These are phyloP conservation scores for Cheilosia pagana DNA, from an alignment of 2,888 invertebrate species.

Conservation along the genomic window DNA sequence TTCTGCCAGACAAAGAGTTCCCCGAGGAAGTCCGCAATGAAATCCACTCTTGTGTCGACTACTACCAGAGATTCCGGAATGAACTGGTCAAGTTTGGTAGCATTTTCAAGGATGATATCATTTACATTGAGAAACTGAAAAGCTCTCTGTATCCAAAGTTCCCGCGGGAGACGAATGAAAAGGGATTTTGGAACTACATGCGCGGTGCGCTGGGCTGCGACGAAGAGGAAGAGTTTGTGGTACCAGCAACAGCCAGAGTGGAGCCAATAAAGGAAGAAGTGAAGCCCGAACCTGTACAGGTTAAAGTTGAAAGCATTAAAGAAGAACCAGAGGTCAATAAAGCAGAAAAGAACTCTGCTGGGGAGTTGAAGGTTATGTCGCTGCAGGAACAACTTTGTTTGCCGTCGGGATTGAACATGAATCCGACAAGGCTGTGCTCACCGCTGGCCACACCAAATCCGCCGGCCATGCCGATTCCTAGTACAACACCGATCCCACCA, in stretches of 20 bases:
- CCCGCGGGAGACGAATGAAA: conserved; percentile 91
- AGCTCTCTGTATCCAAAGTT: conserved; percentile 91
- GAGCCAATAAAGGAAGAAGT: conserved; percentile 78
- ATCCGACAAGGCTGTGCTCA: conserved; percentile 82
- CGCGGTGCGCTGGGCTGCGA: conserved; percentile 90
- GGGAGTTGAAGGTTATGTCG: conserved; percentile 81
- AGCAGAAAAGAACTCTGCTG: conserved; percentile 78
- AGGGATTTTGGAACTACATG: conserved; percentile 91
- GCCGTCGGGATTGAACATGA: conserved; percentile 83
- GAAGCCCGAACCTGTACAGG: conserved; percentile 72
- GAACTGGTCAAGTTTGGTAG: conserved; percentile 88
- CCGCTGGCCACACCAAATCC: conserved; percentile 81
- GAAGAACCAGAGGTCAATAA: conserved; percentile 77
- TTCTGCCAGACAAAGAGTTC: conserved; percentile 91
- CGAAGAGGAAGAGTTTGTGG: conserved; percentile 88
- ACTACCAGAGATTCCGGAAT: conserved; percentile 88
- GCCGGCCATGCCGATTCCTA: conserved; percentile 76
- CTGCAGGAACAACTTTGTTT: conserved; percentile 82
- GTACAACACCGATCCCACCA: conserved; percentile 73
- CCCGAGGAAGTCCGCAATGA: conserved; percentile 92
- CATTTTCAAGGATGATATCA: conserved; percentile 85
- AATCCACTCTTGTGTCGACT: conserved; percentile 93
- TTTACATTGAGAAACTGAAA: conserved; percentile 93
- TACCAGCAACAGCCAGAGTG: conserved; percentile 82
- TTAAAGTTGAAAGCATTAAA: conserved; percentile 77